A percentile compares a stretch with the other conserved stretches of the same genome.
These are phyloP conservation scores for Dicrostonyx torquatus DNA, from an alignment of 2,797 vertebrate genomes.

Conservation along the genomic window DNA sequence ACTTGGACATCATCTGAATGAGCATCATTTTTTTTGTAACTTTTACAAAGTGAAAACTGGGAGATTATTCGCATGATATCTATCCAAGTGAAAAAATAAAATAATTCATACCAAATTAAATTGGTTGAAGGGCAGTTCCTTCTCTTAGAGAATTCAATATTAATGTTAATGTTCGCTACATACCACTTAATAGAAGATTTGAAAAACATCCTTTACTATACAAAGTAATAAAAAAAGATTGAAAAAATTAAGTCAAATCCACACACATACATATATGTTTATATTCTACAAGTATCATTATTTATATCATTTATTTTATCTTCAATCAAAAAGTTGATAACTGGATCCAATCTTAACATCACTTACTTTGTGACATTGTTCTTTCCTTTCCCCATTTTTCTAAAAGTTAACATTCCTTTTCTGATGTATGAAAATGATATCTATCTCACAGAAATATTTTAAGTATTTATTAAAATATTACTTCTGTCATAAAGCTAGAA, in stretches of 20 bases:
- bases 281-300: background rate
- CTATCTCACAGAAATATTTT: background rate
- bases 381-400: background rate
- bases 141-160: background rate
- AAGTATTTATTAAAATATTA: slow-evolving; percentile 16
- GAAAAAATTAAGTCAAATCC: slow-evolving; percentile 1
- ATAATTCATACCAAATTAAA: slow-evolving; percentile 5
- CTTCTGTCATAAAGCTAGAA: background rate
- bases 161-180: slow-evolving; percentile 17
- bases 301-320: background rate
- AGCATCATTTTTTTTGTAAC: background rate
- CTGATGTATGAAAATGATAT: slow-evolving; percentile 11
- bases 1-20: background rate
- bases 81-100: slow-evolving; percentile 23
- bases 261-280: background rate
- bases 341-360: background rate
- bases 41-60: slow-evolving; percentile 26
- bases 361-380: background rate
- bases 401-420: slow-evolving; percentile 40
- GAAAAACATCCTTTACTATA: background rate
- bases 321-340: background rate
- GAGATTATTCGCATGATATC: background rate
- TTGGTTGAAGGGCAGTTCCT: background rate
- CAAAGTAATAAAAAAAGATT: slow-evolving; percentile 22
- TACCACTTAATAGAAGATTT: background rate